Evolutionary conservation across 1,140 invertebrate genomes (phyloP), one percentile per base, ranked within the genome.

Genomic region (Bursaphelenchus mucronatus): DNA sequence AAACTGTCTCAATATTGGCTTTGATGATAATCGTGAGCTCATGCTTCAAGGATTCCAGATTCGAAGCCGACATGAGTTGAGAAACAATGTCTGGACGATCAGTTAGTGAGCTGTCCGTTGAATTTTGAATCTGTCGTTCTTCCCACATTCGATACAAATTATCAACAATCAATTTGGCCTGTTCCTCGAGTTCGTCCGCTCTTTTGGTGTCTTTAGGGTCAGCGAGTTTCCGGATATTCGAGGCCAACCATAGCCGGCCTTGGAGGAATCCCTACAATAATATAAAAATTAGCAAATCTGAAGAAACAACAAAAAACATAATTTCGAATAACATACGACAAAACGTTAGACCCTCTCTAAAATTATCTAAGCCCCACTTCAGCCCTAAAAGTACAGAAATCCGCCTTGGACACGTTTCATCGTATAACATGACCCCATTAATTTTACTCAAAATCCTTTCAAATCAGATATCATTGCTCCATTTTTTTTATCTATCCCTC

Each of bases 81-180:
- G 88, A 88, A 13, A 91, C 83, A 65, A 87, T 87, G 50, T 88
- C 87, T 73, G 84, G 86, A 64, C 88, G 85, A n/a, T 87, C 87
- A 52, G 86, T 86, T 40, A 86, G 83, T 0, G 89, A 89, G 50
- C 86, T 83, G 17, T 59, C 41, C 8, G 61, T 59, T 8, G 69
- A 21, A 1, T 82, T 70, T 67, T 83, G 82, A 13, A 85, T 83
- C 67, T 87, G 86, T 79, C 88, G 87, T 81, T 78, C 76, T 45
- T 92, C 88, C 90, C 90, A 94, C 54, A 90, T 88, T 79, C 91
- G 90, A 82, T 96, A 96, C 1, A 94, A 85, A 69, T 90, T 86
- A 78, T 97, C 93, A 89, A 91, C 92, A 11, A 94, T 57, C 82
- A 94, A 90, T 40, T 96, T 84, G 2, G 94, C 88, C 84, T 95